A percentile compares a stretch with the other conserved stretches of the same genome.
Evolutionary conservation across 2,797 vertebrate species (phyloP).

Genomic region (Phrynocephalus guinanensis): DNA sequence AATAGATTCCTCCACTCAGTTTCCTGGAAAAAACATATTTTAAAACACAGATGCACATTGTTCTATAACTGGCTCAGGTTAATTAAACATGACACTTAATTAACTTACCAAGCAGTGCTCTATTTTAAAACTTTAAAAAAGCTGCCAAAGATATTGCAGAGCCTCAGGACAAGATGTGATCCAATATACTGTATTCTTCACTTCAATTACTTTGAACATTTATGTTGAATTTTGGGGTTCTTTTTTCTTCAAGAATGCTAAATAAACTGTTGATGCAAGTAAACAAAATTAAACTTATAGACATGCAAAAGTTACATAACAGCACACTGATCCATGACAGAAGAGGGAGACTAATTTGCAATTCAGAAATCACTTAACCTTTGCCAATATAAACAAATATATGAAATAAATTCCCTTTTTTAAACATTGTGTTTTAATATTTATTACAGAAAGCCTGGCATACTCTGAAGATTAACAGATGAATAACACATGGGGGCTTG

Average conservation of each 20-base stretch:
- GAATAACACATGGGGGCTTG: not conserved
- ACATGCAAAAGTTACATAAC: not conserved
- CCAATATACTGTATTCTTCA: not conserved
- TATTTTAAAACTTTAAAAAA: not conserved
- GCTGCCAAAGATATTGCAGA: slow-evolving; percentile 3
- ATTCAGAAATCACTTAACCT: rapidly evolving
- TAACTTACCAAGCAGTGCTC: slow-evolving; percentile 48
- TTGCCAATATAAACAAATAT: not conserved
- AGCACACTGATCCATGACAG: rapidly evolving
- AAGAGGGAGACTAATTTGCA: not conserved
- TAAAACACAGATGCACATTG: not conserved
- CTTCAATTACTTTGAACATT: not conserved
- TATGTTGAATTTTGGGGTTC: not conserved
- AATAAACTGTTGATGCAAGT: slow-evolving; percentile 24
- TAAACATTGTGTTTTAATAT: not conserved
- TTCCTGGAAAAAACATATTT: not conserved
- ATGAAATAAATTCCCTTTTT: not conserved
- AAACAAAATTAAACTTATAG: slow-evolving; percentile 13
- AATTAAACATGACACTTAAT: not conserved
- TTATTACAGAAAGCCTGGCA: not conserved
- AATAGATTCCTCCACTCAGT: not conserved
- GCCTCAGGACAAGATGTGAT: slow-evolving; percentile 23
- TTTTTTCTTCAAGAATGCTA: not conserved
- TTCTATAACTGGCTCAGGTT: not conserved
- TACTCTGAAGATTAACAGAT: not conserved